Evolutionary conservation across 2,888 invertebrate genomes (phyloP), one percentile per base, ranked within the genome.

Genomic region (Biston betularia): DNA sequence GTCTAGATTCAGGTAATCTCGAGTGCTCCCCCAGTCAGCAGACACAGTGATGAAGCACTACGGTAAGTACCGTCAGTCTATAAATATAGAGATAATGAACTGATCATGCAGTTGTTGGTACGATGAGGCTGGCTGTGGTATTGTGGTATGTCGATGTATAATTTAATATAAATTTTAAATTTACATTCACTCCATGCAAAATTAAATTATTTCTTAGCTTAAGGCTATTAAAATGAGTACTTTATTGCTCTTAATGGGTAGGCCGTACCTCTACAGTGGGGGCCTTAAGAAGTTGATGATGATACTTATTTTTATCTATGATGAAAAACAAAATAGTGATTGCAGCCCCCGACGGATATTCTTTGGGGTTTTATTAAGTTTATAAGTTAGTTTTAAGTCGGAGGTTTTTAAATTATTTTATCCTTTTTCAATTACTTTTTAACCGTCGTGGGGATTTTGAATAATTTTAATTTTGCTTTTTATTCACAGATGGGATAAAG

Each of bases 41-140:
- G 46, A 45, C 3, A 24, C 49, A 40, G 11, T 7, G 44, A 56
- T 56, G 34, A 40, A 6, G 34, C 24, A 42, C 12, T 9, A 24
- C 40, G 14, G 4, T n/a, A n/a, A n/a, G n/a, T 5, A 12, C 10
- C 7, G 33, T 45, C 7, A 14, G 15, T 1, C 38, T 49, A 49
- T 49, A 58, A 49, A 58, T 49, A 42, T 15, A 5, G 33, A 24
- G 6, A 33, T n/a, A n/a, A 4, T n/a, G 12, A 8, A n/a, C 8
- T 14, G 33, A 44, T 11, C 10, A 6, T 46, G 40, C 10, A 58
- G 52, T 64, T 34, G 45, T 33, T 15, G 40, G 33, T 11, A 69
- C 34, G 15, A 70, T 72, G 72, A 72, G 61, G 68, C 6, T 59
- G 15, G 15, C 49, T 8, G 68, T 60, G 33, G 48, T 56, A 42